These are phyloP conservation scores for Halocynthia roretzi DNA, from an alignment of 23 tunicate genomes.

Conservation along the genomic window DNA sequence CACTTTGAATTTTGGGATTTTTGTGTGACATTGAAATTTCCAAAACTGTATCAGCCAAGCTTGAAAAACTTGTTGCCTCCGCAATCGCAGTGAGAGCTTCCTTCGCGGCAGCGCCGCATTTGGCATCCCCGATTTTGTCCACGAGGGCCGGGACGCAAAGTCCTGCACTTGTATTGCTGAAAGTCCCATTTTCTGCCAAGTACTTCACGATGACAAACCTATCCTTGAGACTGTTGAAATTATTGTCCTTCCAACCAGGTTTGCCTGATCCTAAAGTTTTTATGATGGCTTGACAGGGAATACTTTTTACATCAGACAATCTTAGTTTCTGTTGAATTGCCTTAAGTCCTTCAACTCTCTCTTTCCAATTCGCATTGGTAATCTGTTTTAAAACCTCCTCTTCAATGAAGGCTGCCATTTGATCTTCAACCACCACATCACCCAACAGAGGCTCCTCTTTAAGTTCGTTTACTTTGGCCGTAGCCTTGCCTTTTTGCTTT, in stretches of 20 bases:
- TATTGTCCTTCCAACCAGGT: conserved; percentile 90
- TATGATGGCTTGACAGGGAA: conserved; percentile 77
- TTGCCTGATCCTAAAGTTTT: conserved; percentile 57
- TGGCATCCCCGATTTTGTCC: conserved; percentile 86
- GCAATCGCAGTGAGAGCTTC: conserved; percentile 63
- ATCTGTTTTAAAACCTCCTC: conserved; percentile 61
- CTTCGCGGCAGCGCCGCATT: conserved; percentile 70
- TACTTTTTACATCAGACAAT: conserved; percentile 22
- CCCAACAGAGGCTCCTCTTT: conserved; percentile 51
- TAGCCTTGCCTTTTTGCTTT: conserved; percentile 10
- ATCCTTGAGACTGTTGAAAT: conserved; percentile 86
- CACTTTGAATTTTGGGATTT: conserved; percentile 88
- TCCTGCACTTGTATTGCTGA: conserved; percentile 66
- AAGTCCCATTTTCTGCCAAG: conserved; percentile 52
- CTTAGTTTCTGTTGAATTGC: conserved; percentile 44
- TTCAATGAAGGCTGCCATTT: conserved; percentile 43
- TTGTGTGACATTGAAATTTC: conserved; percentile 64
- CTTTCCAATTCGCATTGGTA: conserved; percentile 79
- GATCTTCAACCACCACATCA: conserved; percentile 77
- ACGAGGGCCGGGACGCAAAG: conserved; percentile 46
- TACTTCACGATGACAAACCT: conserved; percentile 51
- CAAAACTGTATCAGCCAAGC: conserved; percentile 58
- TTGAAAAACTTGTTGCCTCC: conserved; percentile 65
- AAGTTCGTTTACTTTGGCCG: conserved; percentile 12
- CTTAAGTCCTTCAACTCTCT: conserved; percentile 88